Evolutionary conservation across 2,113 vertebrate species (phyloP), one percentile per base, ranked within the genome.

Genomic region (Cheilinus undulatus): DNA sequence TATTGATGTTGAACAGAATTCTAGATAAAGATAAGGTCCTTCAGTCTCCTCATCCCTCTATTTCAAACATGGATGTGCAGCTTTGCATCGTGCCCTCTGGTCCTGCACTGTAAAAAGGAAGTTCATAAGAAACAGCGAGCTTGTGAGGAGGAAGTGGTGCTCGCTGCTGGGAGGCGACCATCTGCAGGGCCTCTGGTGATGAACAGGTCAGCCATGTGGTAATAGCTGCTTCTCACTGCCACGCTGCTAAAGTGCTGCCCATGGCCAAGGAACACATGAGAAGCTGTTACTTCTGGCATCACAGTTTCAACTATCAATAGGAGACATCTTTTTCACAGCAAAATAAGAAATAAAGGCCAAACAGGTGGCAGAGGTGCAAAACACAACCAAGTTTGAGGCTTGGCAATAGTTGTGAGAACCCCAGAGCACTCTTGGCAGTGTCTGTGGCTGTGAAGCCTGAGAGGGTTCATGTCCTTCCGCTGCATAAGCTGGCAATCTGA

Each of bases 151-250:
- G 50, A 68, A n/a, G 51, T 32, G 22, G 11, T 26, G 11, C 34
- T 75, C 15, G 30, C 50, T 40, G 59, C 66, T 69, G 36, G 26
- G 53, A 52, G 58, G 48, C 0, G 7, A 69, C 58, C 75, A 67
- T 78, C 69, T 80, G 81, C 45, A 51, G 32, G 38, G 65, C 76
- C 57, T 52, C 23, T 5, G 40, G 82, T n/a, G 0, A 64, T 66
- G 57, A 76, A 28, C 38, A 51, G 78, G 60, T 86, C 71, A 80
- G 51, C 51, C 76, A 60, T 74, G 62, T 63, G 22, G 23, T 65
- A 71, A 86, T 67, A 56, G 71, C 63, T 54, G 54, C 50, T 40
- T 54, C 46, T 71, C 58, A 20, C 36, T 57, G 32, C 46, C 32
- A 36, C 56, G 30, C 54, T 76, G 51, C 58, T 69, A 30, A 70